A percentile compares a stretch with the other conserved stretches of the same genome.
Evolutionary conservation across 1,140 invertebrate genomes (phyloP).

Genomic region (Manduca sexta): DNA sequence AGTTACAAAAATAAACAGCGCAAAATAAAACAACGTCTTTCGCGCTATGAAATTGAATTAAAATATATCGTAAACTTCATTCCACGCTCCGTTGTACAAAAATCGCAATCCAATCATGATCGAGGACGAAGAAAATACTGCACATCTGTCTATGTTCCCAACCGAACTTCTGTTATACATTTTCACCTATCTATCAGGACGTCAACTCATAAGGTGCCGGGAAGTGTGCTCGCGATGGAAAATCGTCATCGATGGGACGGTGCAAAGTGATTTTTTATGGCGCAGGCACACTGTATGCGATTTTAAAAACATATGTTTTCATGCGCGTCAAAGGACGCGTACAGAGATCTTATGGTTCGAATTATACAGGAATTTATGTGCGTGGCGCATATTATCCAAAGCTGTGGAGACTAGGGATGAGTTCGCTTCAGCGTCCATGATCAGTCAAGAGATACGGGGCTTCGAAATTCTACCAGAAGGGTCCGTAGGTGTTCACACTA

Average conservation of each 20-base stretch:
- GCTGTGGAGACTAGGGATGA: slow-evolving; percentile 32
- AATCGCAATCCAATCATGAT: not conserved
- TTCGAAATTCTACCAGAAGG: slow-evolving; percentile 33
- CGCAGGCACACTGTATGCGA: slow-evolving; percentile 30
- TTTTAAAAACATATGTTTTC: slow-evolving; percentile 25
- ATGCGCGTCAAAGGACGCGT: slow-evolving; percentile 20
- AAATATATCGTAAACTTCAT: no score
- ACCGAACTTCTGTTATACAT: slow-evolving; percentile 2
- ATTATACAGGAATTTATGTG: slow-evolving; percentile 36
- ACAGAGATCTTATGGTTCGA: slow-evolving; percentile 26
- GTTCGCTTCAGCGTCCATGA: slow-evolving; percentile 30
- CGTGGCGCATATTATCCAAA: slow-evolving; percentile 34
- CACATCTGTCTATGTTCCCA: not conserved
- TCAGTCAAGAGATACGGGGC: slow-evolving; percentile 28
- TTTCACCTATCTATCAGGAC: slow-evolving; percentile 19
- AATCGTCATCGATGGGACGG: slow-evolving; percentile 32
- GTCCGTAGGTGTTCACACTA: slow-evolving; percentile 34
- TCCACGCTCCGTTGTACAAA: no score
- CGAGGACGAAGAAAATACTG: not conserved
- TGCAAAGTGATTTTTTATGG: slow-evolving; percentile 34
- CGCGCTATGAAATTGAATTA: no score
- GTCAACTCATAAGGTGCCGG: slow-evolving; percentile 35
- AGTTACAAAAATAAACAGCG: no score
- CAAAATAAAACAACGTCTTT: no score
- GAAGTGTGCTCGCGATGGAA: slow-evolving; percentile 39